A percentile compares a stretch with the other conserved stretches of the same genome.
Evolutionary conservation across 2,888 invertebrate genomes (phyloP).

Genomic region (Phymatocera aterrima): DNA sequence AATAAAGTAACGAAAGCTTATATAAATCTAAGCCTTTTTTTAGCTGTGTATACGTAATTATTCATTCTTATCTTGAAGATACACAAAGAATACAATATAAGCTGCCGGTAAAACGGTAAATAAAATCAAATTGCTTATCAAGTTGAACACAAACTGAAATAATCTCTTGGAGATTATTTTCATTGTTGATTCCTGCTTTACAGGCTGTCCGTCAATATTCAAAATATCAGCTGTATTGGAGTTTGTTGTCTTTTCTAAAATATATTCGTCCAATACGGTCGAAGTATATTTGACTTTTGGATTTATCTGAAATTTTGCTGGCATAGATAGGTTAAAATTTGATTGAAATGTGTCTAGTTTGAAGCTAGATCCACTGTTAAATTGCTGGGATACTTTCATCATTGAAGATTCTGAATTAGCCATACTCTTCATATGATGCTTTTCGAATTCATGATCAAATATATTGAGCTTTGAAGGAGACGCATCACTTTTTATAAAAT

Average conservation of each 20-base stretch:
- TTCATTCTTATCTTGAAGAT: constrained; percentile 51
- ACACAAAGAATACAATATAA: constrained; percentile 61
- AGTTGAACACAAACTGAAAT: constrained; percentile 44
- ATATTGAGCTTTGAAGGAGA: constrained; percentile 15
- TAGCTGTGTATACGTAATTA: not conserved
- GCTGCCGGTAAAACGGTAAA: constrained; percentile 59
- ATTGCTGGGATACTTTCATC: not conserved
- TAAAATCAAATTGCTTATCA: constrained; percentile 61
- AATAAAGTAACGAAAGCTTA: not conserved
- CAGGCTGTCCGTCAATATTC: not conserved
- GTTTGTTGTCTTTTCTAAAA: not conserved
- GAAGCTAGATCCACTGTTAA: not conserved
- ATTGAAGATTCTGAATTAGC: constrained; percentile 7
- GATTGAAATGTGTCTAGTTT: constrained; percentile 13
- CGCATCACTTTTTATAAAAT: constrained; percentile 31
- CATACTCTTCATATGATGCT: not conserved
- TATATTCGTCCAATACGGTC: not conserved
- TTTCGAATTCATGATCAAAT: constrained; percentile 6
- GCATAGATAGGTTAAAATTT: constrained; percentile 13
- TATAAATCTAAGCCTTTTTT: not conserved
- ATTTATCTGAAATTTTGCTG: constrained; percentile 1
- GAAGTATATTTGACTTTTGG: not conserved
- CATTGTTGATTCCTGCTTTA: not conserved
- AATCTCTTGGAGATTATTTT: constrained; percentile 2
- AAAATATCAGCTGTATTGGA: constrained; percentile 19